phyloP scores from a whole-genome alignment of 2,797 vertebrate species.

The Buceros bicornis region DNA sequence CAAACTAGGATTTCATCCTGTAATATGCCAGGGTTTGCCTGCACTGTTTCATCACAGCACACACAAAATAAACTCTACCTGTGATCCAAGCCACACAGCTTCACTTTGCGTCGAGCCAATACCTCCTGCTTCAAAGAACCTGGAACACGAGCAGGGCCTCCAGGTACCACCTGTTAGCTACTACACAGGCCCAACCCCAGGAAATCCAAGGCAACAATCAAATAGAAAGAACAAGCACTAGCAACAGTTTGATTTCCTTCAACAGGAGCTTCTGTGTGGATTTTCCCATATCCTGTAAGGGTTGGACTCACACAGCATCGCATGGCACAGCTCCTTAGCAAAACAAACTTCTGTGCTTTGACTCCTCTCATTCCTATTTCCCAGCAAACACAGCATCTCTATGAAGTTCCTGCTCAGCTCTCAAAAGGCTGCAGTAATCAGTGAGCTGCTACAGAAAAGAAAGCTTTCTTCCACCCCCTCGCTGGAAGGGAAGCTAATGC shows the following conservation, averaged over 20 bases:
- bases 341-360: background rate
- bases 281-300: background rate
- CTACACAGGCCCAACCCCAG: background rate
- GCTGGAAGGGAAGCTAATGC: background rate
- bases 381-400: background rate
- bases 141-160: background rate
- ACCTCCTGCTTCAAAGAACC: background rate
- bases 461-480: background rate
- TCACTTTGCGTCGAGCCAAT: background rate
- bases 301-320: background rate
- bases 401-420: background rate
- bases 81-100: background rate
- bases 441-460: background rate
- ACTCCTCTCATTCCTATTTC: background rate
- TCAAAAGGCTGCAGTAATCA: background rate
- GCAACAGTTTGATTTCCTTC: background rate
- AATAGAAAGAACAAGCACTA: background rate
- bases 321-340: background rate
- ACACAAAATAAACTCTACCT: background rate
- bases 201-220: background rate
- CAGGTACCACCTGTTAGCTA: background rate
- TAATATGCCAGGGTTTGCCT: background rate
- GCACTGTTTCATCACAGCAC: background rate
- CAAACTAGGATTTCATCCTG: background rate
- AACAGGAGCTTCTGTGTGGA: background rate